A percentile compares a stretch with the other conserved stretches of the same genome.
Conservation (phyloP, 2,113 vertebrate genomes). For the Anoplopoma fimbria region DNA sequence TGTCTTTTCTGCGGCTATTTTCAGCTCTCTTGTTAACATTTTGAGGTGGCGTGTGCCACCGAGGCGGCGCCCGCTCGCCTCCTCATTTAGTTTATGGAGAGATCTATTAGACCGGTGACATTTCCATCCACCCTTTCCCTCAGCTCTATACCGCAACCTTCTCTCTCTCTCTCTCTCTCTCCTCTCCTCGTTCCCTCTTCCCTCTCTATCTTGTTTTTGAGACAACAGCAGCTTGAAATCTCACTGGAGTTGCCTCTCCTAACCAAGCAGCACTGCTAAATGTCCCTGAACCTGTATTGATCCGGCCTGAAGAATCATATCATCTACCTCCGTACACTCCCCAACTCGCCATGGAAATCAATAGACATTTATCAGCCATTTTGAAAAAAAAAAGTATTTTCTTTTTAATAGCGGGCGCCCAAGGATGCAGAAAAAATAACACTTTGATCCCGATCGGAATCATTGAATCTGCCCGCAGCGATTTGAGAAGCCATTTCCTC, state of each 20-base stretch:
- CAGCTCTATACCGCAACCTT: slow-evolving; percentile 13
- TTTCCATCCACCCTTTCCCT: slow-evolving; percentile 58
- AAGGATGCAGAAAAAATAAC: slow-evolving; percentile 76
- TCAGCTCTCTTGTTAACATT: slow-evolving; percentile 73
- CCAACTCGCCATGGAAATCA: slow-evolving; percentile 55
- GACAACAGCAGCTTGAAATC: slow-evolving; percentile 26
- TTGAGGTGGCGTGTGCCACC: slow-evolving; percentile 46
- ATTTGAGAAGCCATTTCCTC: slow-evolving; percentile 40
- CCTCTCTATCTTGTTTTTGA: neutral
- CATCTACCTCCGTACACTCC: slow-evolving; percentile 60
- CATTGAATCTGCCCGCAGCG: neutral
- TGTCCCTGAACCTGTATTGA: slow-evolving; percentile 67
- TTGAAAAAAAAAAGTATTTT: slow-evolving; percentile 32
- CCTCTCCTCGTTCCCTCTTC: neutral
- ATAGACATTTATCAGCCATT: slow-evolving; percentile 68
- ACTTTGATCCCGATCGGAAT: slow-evolving; percentile 55
- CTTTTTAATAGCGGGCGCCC: slow-evolving; percentile 46
- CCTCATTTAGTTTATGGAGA: slow-evolving; percentile 66
- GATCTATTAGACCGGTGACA: slow-evolving; percentile 62
- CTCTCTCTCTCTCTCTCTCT: neutral
- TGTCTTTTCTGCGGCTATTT: slow-evolving; percentile 39
- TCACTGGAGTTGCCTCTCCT: slow-evolving; percentile 32
- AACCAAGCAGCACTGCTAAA: slow-evolving; percentile 52
- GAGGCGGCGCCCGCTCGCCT: slow-evolving; percentile 42
- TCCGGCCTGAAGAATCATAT: slow-evolving; percentile 70